These are phyloP conservation scores for Petrophora chlorosata DNA, from an alignment of 2,888 invertebrate genomes.

Conservation along the genomic window DNA sequence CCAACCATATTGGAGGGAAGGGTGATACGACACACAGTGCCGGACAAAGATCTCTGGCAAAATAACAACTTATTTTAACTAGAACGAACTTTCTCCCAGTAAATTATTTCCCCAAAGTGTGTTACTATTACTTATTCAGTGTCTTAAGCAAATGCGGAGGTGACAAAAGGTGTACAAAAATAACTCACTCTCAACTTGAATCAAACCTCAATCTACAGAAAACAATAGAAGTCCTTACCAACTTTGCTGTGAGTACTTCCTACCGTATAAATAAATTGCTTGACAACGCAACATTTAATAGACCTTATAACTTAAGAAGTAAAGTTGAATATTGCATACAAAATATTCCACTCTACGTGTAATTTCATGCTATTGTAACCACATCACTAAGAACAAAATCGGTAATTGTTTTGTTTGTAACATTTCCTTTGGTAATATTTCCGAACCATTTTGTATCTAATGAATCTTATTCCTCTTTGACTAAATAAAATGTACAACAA, in stretches of 20 bases:
- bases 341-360: not conserved
- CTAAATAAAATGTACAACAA: no score
- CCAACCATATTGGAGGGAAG: no score
- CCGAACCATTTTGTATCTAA: no score
- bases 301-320: not conserved
- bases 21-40: no score
- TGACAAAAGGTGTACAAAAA: conserved; percentile 2
- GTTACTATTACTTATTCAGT: no score
- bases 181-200: conserved; percentile 6
- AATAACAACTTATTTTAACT: no score
- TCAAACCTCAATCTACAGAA: conserved; percentile 11
- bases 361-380: conserved; percentile 5
- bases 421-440: not conserved
- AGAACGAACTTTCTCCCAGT: no score
- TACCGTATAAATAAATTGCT: not conserved
- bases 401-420: conserved; percentile 5
- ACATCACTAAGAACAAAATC: not conserved
- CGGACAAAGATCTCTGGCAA: no score
- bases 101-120: no score
- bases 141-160: not conserved
- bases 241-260: conserved; percentile 5
- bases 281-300: not conserved
- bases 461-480: no score
- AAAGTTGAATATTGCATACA: not conserved
- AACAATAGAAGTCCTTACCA: conserved; percentile 15